These are phyloP conservation scores for Bucorvus abyssinicus DNA, from an alignment of 2,797 vertebrate species.

Conservation along the genomic window DNA sequence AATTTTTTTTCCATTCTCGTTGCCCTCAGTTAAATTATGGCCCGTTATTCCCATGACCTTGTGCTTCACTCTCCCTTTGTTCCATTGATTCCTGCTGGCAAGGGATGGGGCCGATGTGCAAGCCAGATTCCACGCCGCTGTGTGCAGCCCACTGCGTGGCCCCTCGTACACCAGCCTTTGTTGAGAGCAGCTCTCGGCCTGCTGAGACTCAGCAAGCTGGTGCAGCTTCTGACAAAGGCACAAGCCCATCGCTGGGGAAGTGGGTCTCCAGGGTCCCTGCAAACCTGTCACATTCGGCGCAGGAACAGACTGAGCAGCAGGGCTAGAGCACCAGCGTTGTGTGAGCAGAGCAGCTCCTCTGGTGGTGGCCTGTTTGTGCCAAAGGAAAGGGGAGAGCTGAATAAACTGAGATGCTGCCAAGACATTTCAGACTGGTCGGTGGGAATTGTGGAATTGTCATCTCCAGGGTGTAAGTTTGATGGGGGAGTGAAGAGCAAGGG, in stretches of 20 bases:
- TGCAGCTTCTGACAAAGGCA: not conserved
- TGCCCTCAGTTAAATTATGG: slow-evolving; percentile 31
- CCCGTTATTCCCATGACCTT: slow-evolving; percentile 65
- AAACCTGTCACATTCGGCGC: not conserved
- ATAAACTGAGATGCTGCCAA: not conserved
- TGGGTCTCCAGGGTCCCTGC: not conserved
- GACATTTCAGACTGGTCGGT: not conserved
- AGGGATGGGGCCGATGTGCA: not conserved
- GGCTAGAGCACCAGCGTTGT: not conserved
- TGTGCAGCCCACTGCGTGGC: not conserved
- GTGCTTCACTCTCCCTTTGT: slow-evolving; percentile 55
- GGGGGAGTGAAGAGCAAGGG: not conserved
- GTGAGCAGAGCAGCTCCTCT: not conserved
- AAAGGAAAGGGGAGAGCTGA: not conserved
- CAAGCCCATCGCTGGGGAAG: not conserved
- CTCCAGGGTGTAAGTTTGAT: not conserved
- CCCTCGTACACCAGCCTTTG: slow-evolving; percentile 17
- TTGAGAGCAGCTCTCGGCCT: slow-evolving; percentile 1
- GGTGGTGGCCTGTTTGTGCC: not conserved
- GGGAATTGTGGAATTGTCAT: slow-evolving; percentile 1
- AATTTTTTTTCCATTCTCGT: not conserved
- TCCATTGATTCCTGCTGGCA: slow-evolving; percentile 23
- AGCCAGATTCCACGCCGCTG: not conserved
- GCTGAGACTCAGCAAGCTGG: not conserved
- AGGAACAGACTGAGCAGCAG: not conserved